Conservation (phyloP, 2,113 vertebrate species). For the Azemiops feae region DNA sequence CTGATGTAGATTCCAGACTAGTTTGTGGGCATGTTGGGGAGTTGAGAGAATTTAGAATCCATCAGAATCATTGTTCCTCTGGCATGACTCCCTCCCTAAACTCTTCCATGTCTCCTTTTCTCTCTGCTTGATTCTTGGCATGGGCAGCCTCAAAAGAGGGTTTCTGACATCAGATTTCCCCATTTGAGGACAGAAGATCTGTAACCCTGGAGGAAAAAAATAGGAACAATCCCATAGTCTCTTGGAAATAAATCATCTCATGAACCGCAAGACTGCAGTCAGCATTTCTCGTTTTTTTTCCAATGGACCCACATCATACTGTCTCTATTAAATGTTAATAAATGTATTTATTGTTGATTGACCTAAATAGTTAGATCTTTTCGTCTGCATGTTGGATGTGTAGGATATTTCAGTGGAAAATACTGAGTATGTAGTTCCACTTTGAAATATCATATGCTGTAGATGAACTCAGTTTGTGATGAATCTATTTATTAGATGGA, state of each 20-base stretch:
- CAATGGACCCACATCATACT: neutral
- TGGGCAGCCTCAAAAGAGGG: neutral
- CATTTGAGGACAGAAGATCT: neutral
- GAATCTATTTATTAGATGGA: neutral
- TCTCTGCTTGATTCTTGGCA: neutral
- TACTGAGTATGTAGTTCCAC: neutral
- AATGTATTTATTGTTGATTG: neutral
- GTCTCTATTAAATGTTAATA: neutral
- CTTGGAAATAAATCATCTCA: neutral
- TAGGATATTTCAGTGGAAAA: neutral
- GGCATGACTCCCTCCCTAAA: neutral
- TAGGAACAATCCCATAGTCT: neutral
- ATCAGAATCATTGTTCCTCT: neutral
- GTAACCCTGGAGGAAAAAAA: neutral
- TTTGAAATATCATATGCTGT: neutral
- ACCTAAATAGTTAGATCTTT: neutral
- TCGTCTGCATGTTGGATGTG: neutral
- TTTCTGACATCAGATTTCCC: neutral
- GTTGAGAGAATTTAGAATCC: neutral
- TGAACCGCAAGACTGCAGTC: neutral
- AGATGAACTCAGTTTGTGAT: neutral
- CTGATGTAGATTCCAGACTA: neutral
- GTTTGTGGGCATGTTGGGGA: neutral
- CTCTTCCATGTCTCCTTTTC: neutral
- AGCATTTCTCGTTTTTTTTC: neutral